These are phyloP conservation scores for Agriotes lineatus DNA, from an alignment of 2,888 invertebrate species.

Conservation along the genomic window DNA sequence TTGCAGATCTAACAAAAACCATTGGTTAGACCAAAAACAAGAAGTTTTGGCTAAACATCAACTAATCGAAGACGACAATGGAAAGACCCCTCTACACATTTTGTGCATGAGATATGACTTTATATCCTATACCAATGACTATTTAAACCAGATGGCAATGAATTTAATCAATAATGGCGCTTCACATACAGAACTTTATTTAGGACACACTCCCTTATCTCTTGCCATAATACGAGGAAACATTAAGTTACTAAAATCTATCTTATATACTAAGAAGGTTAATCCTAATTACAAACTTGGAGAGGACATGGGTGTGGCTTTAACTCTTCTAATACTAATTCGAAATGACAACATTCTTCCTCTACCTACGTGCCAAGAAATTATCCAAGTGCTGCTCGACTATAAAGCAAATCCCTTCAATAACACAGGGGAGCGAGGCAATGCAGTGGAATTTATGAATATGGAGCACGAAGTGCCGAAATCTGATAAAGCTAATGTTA, in stretches of 20 bases:
- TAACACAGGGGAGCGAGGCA: constrained; percentile 53
- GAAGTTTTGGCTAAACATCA: constrained; percentile 48
- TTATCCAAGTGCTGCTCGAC: constrained; percentile 53
- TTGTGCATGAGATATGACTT: constrained; percentile 61
- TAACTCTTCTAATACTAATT: constrained; percentile 58
- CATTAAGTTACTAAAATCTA: constrained; percentile 51
- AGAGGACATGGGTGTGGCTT: constrained; percentile 59
- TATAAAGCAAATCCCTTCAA: constrained; percentile 58
- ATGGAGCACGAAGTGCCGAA: constrained; percentile 30
- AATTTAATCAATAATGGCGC: constrained; percentile 12
- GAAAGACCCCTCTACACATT: constrained; percentile 62
- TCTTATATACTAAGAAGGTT: constrained; percentile 52
- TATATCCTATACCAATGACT: constrained; percentile 46
- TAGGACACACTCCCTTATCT: constrained; percentile 62
- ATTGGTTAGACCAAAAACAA: constrained; percentile 57
- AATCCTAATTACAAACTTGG: constrained; percentile 57
- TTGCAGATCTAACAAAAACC: constrained; percentile 50
- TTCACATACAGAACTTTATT: constrained; percentile 50
- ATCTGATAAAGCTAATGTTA: constrained; percentile 20
- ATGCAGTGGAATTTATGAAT: constrained; percentile 57
- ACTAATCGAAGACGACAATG: constrained; percentile 48
- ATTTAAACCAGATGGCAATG: constrained; percentile 28
- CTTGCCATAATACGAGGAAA: constrained; percentile 61
- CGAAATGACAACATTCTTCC: constrained; percentile 55
- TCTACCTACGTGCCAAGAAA: constrained; percentile 46